Base-by-base conservation (phyloP, 2,888 invertebrate species). In the Reticulitermes lucifugus region DNA sequence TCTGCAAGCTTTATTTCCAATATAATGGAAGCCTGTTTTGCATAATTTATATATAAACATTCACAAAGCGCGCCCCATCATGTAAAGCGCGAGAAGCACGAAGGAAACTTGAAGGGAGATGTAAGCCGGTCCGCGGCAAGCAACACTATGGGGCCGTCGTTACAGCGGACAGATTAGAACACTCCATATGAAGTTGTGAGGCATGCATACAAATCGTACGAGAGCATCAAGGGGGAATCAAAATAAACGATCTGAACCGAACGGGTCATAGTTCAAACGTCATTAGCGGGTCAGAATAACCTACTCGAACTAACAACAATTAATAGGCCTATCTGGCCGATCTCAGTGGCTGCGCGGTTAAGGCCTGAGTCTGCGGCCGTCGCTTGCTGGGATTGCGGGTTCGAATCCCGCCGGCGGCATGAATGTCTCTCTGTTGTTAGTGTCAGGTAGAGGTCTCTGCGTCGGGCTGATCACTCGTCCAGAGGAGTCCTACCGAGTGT, bases 1-100 rank as follows among this genome's bases (percentile, higher is more conserved):
- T 60, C 77, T 83, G 83, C 73, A 41, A 43, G 65, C 83, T 73
- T 81, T 84, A 83, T 87, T 87, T 86, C 86, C 86, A 87, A 86
- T 87, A 87, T 87, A 85, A 87, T 87, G 87, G 86, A 86, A 86
- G 85, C 51, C 80, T 86, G 86, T 83, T 86, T 85, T 87, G 86
- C 87, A 87, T 87, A 87, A 87, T 87, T 87, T 87, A 87, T 87
- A 87, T 87, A 87, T 87, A 87, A 87, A 87, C 87, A 87, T 87
- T 87, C 87, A 87, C 85, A 87, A 87, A 86, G 87, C 83, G 84
- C 77, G 80, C 77, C 25, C 35, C 29, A 43, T 77, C 60, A 41
- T 41, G 41, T 14, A 35, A 73, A 25, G 83, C 71, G 46, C 79
- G 84, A 84, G 14, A 73, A 25, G 83, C 71, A 65, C 79, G 81